Conservation (phyloP, 2,888 invertebrate species). For the Caenorhabditis sp. region DNA sequence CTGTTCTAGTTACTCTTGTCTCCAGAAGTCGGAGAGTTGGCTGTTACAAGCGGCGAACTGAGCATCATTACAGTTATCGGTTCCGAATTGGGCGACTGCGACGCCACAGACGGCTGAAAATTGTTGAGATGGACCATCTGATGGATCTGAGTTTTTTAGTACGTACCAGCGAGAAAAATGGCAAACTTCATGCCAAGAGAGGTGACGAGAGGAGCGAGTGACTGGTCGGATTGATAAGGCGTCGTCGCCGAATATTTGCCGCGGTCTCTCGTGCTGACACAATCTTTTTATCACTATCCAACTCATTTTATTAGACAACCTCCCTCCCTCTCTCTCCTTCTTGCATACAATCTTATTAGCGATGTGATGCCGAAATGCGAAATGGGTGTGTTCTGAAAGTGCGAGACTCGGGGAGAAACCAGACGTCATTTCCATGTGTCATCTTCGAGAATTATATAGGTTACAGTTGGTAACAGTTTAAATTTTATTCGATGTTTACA, state of each 20-base stretch:
- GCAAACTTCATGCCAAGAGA: conserved; percentile 59
- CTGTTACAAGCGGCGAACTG: conserved; percentile 57
- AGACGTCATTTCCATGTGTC: conserved; percentile 46
- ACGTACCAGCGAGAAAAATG: conserved; percentile 55
- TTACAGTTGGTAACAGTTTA: conserved; percentile 9
- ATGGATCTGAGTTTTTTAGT: neutral
- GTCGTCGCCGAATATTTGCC: conserved; percentile 52
- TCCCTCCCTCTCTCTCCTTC: conserved; percentile 36
- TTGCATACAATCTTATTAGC: conserved; percentile 63
- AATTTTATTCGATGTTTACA: neutral
- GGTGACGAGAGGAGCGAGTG: conserved; percentile 28
- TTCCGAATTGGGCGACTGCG: conserved; percentile 39
- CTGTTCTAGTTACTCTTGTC: conserved; percentile 42
- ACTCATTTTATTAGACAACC: conserved; percentile 59
- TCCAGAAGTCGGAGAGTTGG: conserved; percentile 62
- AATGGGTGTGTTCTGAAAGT: conserved; percentile 59
- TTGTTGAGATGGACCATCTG: neutral
- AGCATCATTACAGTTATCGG: conserved; percentile 57
- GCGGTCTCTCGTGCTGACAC: conserved; percentile 27
- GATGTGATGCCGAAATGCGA: conserved; percentile 30
- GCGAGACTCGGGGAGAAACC: conserved; percentile 16
- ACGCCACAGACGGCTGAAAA: conserved; percentile 44
- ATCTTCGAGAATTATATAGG: conserved; percentile 11
- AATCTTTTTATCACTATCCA: conserved; percentile 57
- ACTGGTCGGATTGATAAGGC: conserved; percentile 38